phyloP scores from a whole-genome alignment of 2,888 invertebrate genomes.

The Callinectes sapidus region DNA sequence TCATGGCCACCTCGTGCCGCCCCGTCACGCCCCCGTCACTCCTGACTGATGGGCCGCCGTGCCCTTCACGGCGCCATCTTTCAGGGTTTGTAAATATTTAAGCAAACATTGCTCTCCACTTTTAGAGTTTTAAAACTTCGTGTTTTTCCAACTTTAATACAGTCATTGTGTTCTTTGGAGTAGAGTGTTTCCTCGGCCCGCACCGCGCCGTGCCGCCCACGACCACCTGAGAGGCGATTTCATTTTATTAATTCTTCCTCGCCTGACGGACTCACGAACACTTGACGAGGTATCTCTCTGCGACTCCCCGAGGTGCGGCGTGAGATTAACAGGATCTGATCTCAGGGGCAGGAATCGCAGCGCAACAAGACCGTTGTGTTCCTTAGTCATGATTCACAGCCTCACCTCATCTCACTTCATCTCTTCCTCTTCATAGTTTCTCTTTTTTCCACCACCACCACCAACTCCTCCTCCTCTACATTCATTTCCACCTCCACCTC shows the following conservation, averaged over 20 bases:
- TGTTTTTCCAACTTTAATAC: slow-evolving; percentile 39
- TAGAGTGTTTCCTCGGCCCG: slow-evolving; percentile 16
- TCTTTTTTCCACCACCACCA: neutral
- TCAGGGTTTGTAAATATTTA: slow-evolving; percentile 60
- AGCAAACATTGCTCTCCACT: slow-evolving; percentile 51
- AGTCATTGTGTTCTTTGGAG: slow-evolving; percentile 44
- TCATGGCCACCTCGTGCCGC: slow-evolving; percentile 22
- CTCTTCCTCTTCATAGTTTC: neutral
- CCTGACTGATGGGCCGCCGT: slow-evolving; percentile 51
- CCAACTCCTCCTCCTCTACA: neutral
- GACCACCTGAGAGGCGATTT: neutral
- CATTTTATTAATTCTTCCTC: neutral
- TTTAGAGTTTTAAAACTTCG: slow-evolving; percentile 40
- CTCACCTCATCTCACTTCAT: neutral
- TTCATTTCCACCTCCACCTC: neutral
- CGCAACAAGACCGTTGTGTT: neutral
- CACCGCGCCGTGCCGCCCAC: neutral
- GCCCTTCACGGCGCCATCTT: slow-evolving; percentile 47
- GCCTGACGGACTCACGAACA: neutral
- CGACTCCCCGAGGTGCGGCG: neutral
- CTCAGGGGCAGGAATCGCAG: neutral
- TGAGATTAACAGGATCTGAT: slow-evolving; percentile 1
- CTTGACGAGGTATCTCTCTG: neutral
- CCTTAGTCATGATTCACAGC: neutral
- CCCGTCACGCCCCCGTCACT: slow-evolving; percentile 48